Percentiles rank a stretch among this genome's conserved stretches.
These are phyloP conservation scores for Merops nubicus DNA, from an alignment of 2,113 vertebrate species.

Conservation along the genomic window DNA sequence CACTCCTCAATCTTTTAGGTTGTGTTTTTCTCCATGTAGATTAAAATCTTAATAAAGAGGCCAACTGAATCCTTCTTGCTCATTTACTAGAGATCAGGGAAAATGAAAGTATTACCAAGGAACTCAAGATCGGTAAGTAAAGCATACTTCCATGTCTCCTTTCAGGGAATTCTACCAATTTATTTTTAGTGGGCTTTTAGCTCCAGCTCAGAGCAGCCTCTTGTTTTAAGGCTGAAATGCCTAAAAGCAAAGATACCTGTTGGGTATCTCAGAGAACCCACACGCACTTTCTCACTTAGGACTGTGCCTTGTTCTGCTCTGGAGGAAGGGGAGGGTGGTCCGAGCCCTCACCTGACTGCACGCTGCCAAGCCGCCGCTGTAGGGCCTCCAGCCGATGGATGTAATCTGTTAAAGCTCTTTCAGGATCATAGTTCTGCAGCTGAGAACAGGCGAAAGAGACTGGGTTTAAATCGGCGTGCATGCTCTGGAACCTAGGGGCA, in stretches of 20 bases:
- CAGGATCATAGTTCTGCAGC: constrained; percentile 95
- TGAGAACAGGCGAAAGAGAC: constrained; percentile 85
- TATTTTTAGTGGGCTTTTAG: not conserved
- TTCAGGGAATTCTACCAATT: not conserved
- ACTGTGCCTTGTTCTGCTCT: not conserved
- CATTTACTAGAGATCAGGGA: not conserved
- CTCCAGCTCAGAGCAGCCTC: not conserved
- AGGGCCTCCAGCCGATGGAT: constrained; percentile 92
- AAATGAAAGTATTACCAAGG: not conserved
- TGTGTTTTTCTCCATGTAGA: not conserved
- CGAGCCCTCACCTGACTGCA: constrained; percentile 84
- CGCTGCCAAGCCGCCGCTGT: constrained; percentile 89
- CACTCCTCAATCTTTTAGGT: not conserved
- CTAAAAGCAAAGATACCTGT: too few species aligned
- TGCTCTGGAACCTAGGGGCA: constrained; percentile 77
- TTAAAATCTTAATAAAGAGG: not conserved
- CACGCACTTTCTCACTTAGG: not conserved
- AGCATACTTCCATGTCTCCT: not conserved
- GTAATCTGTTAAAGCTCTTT: constrained; percentile 93
- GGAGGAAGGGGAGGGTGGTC: rapidly evolving
- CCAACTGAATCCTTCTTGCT: not conserved
- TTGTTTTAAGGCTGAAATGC: not conserved
- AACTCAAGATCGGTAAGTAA: not conserved
- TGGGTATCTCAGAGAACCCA: rapidly evolving
- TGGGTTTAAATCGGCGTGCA: constrained; percentile 70